Conservation (phyloP, 1,140 invertebrate species). For the Plodia interpunctella region DNA sequence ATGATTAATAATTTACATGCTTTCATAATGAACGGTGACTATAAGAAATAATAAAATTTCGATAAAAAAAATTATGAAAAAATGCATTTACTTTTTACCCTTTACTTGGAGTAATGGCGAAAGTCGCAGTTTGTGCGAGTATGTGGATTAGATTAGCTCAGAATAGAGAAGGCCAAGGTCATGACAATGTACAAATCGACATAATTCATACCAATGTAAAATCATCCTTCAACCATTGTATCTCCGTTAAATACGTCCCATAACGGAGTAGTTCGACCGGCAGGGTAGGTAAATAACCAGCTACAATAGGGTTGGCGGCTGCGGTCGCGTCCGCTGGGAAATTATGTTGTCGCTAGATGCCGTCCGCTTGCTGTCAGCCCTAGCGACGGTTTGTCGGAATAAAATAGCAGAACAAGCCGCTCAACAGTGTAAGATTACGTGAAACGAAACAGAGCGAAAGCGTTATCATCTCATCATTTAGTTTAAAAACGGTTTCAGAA, state of each 20-base stretch:
- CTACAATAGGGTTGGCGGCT: conserved; percentile 3
- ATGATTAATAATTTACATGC: too few species aligned
- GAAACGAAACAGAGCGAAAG: not conserved
- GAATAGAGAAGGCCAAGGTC: too few species aligned
- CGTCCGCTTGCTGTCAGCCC: not conserved
- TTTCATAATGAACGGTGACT: too few species aligned
- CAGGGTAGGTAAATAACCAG: not conserved
- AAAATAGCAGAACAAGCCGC: conserved; percentile 2
- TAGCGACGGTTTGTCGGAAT: not conserved
- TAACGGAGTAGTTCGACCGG: not conserved
- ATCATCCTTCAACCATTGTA: not conserved
- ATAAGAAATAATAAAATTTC: too few species aligned
- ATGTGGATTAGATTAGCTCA: too few species aligned
- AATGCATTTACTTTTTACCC: too few species aligned
- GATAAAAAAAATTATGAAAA: too few species aligned
- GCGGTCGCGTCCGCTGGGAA: not conserved
- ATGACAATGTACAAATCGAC: too few species aligned
- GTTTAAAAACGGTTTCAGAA: too few species aligned
- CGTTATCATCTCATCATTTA: not conserved
- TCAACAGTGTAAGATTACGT: not conserved
- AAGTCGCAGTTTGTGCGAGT: too few species aligned
- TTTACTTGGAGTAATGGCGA: too few species aligned
- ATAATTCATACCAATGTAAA: too few species aligned
- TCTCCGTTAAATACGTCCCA: not conserved
- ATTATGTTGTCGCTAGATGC: not conserved